phyloP scores from a whole-genome alignment of 2,888 invertebrate genomes.

The Gortyna flavago region DNA sequence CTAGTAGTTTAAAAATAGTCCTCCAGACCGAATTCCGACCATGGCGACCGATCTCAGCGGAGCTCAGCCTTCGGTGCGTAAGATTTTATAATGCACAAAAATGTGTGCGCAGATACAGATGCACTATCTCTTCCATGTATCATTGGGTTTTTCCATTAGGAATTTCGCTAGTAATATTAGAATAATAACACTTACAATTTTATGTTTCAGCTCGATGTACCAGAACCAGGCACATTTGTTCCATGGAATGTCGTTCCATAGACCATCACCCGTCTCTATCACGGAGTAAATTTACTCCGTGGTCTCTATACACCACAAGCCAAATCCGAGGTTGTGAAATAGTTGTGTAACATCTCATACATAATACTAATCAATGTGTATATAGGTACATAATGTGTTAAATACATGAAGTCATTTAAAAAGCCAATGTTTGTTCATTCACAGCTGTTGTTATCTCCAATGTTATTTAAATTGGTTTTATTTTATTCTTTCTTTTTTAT shows the following conservation, averaged over 20 bases:
- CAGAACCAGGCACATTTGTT: conserved; percentile 88
- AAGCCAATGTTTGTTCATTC: conserved; percentile 22
- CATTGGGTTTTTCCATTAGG: neutral
- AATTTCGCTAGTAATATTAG: neutral
- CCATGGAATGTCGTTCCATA: conserved; percentile 92
- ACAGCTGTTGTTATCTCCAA: conserved; percentile 21
- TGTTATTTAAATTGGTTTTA: conserved; percentile 1
- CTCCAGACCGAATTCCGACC: neutral
- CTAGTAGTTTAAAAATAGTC: neutral
- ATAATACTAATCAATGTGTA: conserved; percentile 12
- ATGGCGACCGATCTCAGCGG: neutral
- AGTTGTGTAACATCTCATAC: conserved; percentile 26
- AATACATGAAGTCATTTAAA: neutral
- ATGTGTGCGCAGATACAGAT: neutral
- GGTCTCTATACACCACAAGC: conserved; percentile 22
- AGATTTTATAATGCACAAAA: neutral
- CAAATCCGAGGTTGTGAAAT: conserved; percentile 56
- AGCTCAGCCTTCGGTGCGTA: neutral
- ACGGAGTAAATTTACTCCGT: no score
- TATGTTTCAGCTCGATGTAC: conserved; percentile 89
- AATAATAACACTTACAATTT: conserved; percentile 24
- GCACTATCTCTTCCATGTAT: neutral
- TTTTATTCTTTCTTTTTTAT: neutral
- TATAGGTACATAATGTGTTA: conserved; percentile 12
- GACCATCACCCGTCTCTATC: conserved; percentile 35